These are phyloP conservation scores for Nothura maculosa DNA, from an alignment of 2,797 vertebrate genomes.

Conservation along the genomic window DNA sequence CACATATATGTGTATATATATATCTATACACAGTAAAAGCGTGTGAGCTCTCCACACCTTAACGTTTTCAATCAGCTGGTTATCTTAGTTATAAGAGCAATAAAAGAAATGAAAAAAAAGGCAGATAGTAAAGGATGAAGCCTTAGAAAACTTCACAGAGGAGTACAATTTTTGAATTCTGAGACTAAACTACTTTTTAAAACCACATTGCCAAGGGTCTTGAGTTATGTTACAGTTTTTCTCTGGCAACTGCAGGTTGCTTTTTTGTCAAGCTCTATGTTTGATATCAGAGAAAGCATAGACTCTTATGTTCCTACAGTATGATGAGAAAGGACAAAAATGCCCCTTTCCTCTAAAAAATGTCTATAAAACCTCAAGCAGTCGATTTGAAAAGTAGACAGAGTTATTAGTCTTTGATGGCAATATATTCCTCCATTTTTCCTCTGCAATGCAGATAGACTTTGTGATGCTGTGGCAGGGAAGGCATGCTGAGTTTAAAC, in stretches of 20 bases:
- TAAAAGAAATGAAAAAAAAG: background rate
- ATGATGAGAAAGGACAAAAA: background rate
- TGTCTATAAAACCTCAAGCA: background rate
- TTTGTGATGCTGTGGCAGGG: background rate
- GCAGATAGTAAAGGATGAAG: background rate
- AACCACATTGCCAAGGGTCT: background rate
- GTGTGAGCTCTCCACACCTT: background rate
- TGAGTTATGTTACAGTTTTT: background rate
- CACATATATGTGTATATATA: too few species aligned
- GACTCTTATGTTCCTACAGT: background rate
- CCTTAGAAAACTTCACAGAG: background rate
- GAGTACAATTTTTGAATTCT: accelerated
- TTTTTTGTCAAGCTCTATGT: accelerated
- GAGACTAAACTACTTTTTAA: background rate
- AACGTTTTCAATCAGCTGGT: background rate
- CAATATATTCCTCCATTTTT: background rate
- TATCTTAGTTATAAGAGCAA: background rate
- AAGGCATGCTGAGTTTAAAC: background rate
- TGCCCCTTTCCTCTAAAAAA: background rate
- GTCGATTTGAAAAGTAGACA: background rate
- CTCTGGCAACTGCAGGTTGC: background rate
- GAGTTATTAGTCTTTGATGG: background rate
- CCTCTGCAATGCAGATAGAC: constrained; percentile 15
- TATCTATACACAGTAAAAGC: background rate
- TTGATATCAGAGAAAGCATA: background rate